These are phyloP conservation scores for Apocrypta bakeri DNA, from an alignment of 1,140 invertebrate species.

Conservation along the genomic window DNA sequence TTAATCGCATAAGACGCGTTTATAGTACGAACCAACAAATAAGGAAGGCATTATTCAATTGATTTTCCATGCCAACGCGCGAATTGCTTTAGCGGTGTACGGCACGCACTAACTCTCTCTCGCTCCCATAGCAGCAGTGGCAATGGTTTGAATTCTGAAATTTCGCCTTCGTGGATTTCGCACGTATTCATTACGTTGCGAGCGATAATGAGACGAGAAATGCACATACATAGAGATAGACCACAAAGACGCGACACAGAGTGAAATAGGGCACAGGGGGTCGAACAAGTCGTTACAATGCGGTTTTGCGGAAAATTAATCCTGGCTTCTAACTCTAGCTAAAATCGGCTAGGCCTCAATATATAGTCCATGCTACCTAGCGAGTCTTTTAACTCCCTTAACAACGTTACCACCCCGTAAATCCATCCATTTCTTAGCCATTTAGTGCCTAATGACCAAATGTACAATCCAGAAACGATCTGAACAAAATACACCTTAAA, in stretches of 20 bases:
- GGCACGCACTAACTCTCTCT: too few relatives aligned
- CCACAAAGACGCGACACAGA: neutral
- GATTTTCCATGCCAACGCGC: neutral
- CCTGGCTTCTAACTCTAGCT: constrained; percentile 34
- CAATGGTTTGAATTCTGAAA: neutral
- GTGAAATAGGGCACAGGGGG: neutral
- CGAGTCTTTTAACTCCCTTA: too few relatives aligned
- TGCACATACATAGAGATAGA: neutral
- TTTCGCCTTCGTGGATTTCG: neutral
- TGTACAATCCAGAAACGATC: too few relatives aligned
- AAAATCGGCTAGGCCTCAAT: constrained; percentile 10
- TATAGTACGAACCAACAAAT: neutral
- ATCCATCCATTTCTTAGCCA: too few relatives aligned
- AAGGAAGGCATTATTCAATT: constrained; percentile 4
- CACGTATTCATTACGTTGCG: neutral
- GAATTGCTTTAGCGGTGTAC: neutral
- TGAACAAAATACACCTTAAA: too few relatives aligned
- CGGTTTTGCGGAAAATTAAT: constrained; percentile 44
- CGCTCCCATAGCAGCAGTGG: too few relatives aligned
- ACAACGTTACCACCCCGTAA: too few relatives aligned
- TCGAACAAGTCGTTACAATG: neutral
- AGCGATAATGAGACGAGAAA: constrained; percentile 37
- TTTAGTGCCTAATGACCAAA: too few relatives aligned
- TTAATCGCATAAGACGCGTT: too few relatives aligned
- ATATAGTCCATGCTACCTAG: too few relatives aligned